These are phyloP conservation scores for Leptopilina clavipes DNA, from an alignment of 1,140 invertebrate species.

Conservation along the genomic window DNA sequence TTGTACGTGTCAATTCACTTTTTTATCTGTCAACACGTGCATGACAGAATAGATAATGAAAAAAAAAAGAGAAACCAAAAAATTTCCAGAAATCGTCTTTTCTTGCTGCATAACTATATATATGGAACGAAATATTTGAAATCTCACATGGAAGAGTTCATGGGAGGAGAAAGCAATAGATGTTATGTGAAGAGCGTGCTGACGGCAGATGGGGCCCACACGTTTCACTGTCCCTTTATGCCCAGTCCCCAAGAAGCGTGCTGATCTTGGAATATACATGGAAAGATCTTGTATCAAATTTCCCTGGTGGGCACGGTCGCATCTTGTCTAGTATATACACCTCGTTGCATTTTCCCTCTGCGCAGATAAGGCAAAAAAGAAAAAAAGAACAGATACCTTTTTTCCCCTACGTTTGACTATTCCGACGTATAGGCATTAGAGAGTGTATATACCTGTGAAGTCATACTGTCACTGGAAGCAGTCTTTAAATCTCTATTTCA, in stretches of 20 bases:
- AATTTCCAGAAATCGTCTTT: slow-evolving; percentile 35
- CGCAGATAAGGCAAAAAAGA: slow-evolving; percentile 55
- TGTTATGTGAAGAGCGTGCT: slow-evolving; percentile 43
- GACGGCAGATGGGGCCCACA: slow-evolving; percentile 44
- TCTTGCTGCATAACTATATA: slow-evolving; percentile 23
- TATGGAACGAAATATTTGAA: slow-evolving; percentile 29
- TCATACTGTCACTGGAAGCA: not conserved
- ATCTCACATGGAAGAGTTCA: slow-evolving; percentile 36
- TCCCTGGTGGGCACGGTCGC: slow-evolving; percentile 62
- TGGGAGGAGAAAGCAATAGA: slow-evolving; percentile 36
- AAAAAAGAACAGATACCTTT: slow-evolving; percentile 42
- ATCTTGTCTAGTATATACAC: slow-evolving; percentile 49
- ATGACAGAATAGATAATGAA: not conserved
- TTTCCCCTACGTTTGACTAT: slow-evolving; percentile 40
- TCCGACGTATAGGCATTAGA: not conserved
- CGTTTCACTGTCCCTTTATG: slow-evolving; percentile 39
- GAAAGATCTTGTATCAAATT: slow-evolving; percentile 69
- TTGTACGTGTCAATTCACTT: not conserved
- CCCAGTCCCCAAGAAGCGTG: slow-evolving; percentile 40
- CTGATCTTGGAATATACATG: slow-evolving; percentile 67
- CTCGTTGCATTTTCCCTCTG: slow-evolving; percentile 52
- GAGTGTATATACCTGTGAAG: not conserved
- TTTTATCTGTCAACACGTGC: slow-evolving; percentile 11
- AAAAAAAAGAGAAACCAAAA: not conserved
- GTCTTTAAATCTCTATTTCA: not conserved